Evolutionary conservation across 2,888 invertebrate species (phyloP).

Genomic region (Philereme vetulata): DNA sequence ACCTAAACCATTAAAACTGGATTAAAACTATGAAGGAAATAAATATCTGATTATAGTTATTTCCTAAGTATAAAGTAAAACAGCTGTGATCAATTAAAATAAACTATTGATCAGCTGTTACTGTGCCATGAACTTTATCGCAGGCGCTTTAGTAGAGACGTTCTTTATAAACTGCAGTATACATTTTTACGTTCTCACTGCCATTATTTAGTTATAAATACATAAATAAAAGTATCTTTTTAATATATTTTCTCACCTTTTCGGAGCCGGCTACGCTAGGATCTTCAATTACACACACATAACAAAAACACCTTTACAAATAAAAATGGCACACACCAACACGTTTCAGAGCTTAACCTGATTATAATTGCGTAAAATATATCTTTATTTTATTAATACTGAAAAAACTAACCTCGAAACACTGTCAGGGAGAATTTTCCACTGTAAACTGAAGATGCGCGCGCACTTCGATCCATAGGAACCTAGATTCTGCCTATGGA

Average conservation of each 20-base stretch:
- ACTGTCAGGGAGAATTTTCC: slow-evolving; percentile 56
- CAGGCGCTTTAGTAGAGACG: too few species aligned
- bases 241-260: slow-evolving; percentile 9
- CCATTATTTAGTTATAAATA: too few species aligned
- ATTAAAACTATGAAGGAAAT: too few species aligned
- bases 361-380: background rate
- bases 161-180: too few species aligned
- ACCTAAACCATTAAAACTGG: too few species aligned
- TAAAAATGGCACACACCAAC: background rate
- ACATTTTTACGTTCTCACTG: too few species aligned
- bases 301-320: background rate
- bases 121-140: too few species aligned
- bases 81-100: too few species aligned
- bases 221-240: too few species aligned
- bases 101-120: too few species aligned
- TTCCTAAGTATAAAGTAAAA: too few species aligned
- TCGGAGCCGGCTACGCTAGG: slow-evolving; percentile 10
- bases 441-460: slow-evolving; percentile 62
- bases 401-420: slow-evolving; percentile 53
- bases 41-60: too few species aligned
- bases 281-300: slow-evolving; percentile 8
- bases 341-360: background rate
- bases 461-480: slow-evolving; percentile 70
- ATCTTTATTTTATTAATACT: slow-evolving; percentile 11
- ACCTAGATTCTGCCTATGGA: slow-evolving; percentile 23